Evolutionary conservation across 2,888 invertebrate species (phyloP).

Genomic region (Dermolepida albohirtum): DNA sequence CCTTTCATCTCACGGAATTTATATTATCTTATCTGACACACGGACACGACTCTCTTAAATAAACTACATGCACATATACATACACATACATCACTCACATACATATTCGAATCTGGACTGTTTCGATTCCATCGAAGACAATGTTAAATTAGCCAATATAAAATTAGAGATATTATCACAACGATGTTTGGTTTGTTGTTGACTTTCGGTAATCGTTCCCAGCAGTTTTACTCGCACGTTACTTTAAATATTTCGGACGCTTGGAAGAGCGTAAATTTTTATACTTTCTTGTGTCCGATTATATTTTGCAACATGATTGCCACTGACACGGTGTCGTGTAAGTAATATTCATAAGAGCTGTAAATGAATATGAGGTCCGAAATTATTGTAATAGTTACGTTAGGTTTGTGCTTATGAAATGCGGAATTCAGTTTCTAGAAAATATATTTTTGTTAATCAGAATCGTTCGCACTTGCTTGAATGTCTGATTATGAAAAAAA

Average conservation of each 20-base stretch:
- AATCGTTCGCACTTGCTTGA: too few species aligned
- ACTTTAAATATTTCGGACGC: constrained; percentile 6
- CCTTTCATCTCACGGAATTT: constrained; percentile 36
- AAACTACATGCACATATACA: not conserved
- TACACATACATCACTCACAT: not conserved
- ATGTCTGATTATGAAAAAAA: too few species aligned
- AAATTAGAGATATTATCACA: constrained; percentile 32
- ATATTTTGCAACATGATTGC: constrained; percentile 10
- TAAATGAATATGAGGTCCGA: not conserved
- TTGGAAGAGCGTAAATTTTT: not conserved
- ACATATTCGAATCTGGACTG: constrained; percentile 3
- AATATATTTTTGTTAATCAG: too few species aligned
- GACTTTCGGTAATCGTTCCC: constrained; percentile 28
- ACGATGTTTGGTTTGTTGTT: constrained; percentile 32
- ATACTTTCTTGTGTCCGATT: not conserved
- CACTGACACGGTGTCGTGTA: constrained; percentile 1
- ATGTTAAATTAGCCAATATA: constrained; percentile 38
- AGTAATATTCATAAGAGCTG: too few species aligned
- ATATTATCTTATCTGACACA: constrained; percentile 32
- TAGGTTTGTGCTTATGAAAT: not conserved
- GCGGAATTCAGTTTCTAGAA: too few species aligned
- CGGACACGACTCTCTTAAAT: constrained; percentile 23
- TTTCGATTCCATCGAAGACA: constrained; percentile 22
- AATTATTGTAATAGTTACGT: not conserved
- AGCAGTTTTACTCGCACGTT: constrained; percentile 10